Percentiles rank a stretch among this genome's conserved stretches.
These are phyloP conservation scores for Ceratoteleas bidentatus DNA, from an alignment of 1,140 invertebrate genomes.

Conservation along the genomic window DNA sequence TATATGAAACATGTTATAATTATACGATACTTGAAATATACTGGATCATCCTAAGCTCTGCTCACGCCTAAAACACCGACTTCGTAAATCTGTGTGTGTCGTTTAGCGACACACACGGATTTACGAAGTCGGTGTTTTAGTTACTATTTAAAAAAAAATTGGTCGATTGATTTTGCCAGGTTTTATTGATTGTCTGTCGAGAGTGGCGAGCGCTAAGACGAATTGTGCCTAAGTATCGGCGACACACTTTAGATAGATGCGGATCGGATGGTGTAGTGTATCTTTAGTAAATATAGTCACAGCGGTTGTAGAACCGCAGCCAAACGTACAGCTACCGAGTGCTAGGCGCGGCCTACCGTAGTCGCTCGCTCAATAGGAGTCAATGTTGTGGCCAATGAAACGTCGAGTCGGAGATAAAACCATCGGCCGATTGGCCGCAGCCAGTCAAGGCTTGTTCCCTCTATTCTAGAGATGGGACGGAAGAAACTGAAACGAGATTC, in stretches of 20 bases:
- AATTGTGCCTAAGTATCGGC: conserved; percentile 58
- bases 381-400: conserved; percentile 72
- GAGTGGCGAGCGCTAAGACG: conserved; percentile 44
- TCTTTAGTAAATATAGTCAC: conserved; percentile 51
- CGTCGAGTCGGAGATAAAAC: conserved; percentile 72
- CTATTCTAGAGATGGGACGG: conserved; percentile 67
- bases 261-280: conserved; percentile 50
- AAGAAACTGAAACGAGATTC: conserved; percentile 62
- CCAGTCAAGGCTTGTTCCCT: conserved; percentile 65
- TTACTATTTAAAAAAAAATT: conserved; percentile 17
- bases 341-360: conserved; percentile 77
- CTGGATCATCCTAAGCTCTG: too few relatives aligned
- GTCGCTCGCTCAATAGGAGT: conserved; percentile 78
- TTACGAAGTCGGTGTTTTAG: too few relatives aligned
- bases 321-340: conserved; percentile 39
- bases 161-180: conserved; percentile 15
- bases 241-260: conserved; percentile 50
- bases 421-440: conserved; percentile 74
- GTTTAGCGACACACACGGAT: too few relatives aligned
- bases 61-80: too few relatives aligned
- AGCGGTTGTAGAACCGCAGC: conserved; percentile 26
- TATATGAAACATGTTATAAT: too few relatives aligned
- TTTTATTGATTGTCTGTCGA: conserved; percentile 59
- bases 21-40: too few relatives aligned
- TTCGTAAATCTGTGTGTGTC: background rate